Evolutionary conservation across 2,888 invertebrate genomes (phyloP).

Genomic region (Agrochola macilenta): DNA sequence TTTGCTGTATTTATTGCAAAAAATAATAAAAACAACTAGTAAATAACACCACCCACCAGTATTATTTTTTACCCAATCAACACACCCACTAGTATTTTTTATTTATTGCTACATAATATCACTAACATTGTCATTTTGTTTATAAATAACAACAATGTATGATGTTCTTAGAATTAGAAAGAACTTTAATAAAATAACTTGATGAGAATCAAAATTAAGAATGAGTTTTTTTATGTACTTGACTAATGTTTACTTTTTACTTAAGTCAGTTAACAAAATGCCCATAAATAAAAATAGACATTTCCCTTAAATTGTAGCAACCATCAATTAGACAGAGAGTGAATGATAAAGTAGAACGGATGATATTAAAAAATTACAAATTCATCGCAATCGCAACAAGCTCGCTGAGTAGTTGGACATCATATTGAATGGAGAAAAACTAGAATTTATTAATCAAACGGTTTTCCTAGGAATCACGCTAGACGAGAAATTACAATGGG

Average conservation of each 20-base stretch:
- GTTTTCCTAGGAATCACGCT: too few species aligned
- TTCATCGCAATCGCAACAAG: neutral
- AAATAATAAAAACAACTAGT: neutral
- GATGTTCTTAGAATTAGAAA: neutral
- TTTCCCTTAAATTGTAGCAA: neutral
- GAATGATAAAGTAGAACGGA: neutral
- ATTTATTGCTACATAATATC: neutral
- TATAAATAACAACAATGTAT: too few species aligned
- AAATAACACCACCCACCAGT: neutral
- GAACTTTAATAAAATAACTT: neutral
- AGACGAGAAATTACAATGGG: too few species aligned
- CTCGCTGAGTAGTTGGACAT: too few species aligned
- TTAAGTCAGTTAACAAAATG: neutral
- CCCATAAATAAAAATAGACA: neutral
- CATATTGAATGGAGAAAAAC: too few species aligned
- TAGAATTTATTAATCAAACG: too few species aligned
- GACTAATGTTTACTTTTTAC: neutral
- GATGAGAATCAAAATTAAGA: neutral
- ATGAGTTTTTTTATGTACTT: too few species aligned
- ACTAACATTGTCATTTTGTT: too few species aligned
- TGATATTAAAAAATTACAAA: neutral
- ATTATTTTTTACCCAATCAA: too few species aligned
- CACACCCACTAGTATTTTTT: too few species aligned
- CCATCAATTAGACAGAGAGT: neutral
- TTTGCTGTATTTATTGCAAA: too few species aligned